Conservation (phyloP, 2,888 invertebrate species). For the Dimorphilus gyrociliatus region DNA sequence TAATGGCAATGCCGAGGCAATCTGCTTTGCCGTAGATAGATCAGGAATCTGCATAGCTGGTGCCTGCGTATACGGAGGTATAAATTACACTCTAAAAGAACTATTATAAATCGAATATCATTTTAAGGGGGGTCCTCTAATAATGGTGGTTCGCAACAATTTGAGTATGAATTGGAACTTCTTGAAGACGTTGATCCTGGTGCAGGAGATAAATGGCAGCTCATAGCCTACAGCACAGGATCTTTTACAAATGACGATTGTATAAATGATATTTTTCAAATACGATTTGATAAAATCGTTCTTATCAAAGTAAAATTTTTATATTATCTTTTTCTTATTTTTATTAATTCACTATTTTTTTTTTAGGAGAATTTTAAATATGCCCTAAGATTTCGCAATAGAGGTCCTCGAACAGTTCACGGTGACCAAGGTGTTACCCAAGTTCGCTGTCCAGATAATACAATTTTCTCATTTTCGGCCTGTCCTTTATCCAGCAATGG, state of each 20-base stretch:
- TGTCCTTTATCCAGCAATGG: conserved; percentile 88
- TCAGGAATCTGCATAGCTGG: conserved; percentile 75
- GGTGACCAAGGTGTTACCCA: conserved; percentile 78
- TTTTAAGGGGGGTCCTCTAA: no score
- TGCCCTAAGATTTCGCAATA: conserved; percentile 68
- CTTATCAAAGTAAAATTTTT: conserved; percentile 52
- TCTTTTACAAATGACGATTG: conserved; percentile 67
- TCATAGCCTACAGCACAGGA: no score
- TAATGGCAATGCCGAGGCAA: conserved; percentile 87
- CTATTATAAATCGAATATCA: no score
- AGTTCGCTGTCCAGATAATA: conserved; percentile 80
- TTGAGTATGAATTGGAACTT: conserved; percentile 77
- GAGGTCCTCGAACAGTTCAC: conserved; percentile 78
- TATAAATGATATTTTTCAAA: conserved; percentile 61
- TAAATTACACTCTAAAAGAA: no score
- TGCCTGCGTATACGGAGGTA: conserved; percentile 72
- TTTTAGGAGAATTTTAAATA: conserved; percentile 66
- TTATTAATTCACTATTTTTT: conserved; percentile 3
- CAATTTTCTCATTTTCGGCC: conserved; percentile 70
- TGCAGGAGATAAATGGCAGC: conserved; percentile 2
- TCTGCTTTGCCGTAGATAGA: conserved; percentile 79
- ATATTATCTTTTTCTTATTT: neutral
- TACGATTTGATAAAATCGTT: conserved; percentile 75
- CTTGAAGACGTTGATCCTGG: conserved; percentile 47
- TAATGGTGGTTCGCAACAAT: no score